A percentile compares a stretch with the other conserved stretches of the same genome.
These are phyloP conservation scores for Andrena camellia DNA, from an alignment of 2,888 invertebrate species.

Conservation along the genomic window DNA sequence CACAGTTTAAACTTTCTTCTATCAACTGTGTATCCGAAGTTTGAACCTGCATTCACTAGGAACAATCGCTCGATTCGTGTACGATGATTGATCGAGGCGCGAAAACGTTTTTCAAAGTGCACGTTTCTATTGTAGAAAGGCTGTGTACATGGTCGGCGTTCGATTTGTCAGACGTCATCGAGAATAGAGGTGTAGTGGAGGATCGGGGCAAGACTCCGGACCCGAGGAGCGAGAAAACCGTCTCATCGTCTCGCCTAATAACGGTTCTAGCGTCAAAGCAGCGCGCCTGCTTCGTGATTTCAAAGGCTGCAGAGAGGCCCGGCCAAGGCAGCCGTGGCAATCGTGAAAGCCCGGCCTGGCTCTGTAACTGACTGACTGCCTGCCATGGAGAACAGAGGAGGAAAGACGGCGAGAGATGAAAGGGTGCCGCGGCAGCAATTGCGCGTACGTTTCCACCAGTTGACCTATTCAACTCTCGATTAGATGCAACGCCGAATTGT, in stretches of 20 bases:
- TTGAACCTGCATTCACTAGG: background rate
- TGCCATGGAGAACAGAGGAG: constrained; percentile 14
- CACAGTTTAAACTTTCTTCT: no score
- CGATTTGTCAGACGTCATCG: constrained; percentile 35
- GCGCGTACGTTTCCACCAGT: constrained; percentile 65
- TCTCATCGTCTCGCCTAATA: constrained; percentile 69
- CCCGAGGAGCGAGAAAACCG: constrained; percentile 60
- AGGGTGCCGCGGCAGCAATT: constrained; percentile 68
- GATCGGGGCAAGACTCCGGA: constrained; percentile 39
- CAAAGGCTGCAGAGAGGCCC: constrained; percentile 54
- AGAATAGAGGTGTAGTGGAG: constrained; percentile 12
- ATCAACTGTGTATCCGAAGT: no score
- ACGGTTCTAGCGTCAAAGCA: constrained; percentile 66
- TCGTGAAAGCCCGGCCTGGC: constrained; percentile 61
- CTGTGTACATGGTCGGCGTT: no score
- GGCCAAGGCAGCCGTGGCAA: constrained; percentile 34
- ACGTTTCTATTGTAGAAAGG: background rate
- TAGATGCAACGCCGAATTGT: constrained; percentile 66
- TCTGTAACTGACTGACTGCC: background rate
- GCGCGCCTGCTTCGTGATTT: constrained; percentile 61
- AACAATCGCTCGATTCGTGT: background rate
- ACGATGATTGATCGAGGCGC: constrained; percentile 17
- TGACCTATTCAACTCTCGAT: constrained; percentile 71
- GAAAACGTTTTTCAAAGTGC: constrained; percentile 20
- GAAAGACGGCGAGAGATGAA: constrained; percentile 71